These are phyloP conservation scores for Eumerus sabulonum DNA, from an alignment of 2,888 invertebrate genomes.

Conservation along the genomic window DNA sequence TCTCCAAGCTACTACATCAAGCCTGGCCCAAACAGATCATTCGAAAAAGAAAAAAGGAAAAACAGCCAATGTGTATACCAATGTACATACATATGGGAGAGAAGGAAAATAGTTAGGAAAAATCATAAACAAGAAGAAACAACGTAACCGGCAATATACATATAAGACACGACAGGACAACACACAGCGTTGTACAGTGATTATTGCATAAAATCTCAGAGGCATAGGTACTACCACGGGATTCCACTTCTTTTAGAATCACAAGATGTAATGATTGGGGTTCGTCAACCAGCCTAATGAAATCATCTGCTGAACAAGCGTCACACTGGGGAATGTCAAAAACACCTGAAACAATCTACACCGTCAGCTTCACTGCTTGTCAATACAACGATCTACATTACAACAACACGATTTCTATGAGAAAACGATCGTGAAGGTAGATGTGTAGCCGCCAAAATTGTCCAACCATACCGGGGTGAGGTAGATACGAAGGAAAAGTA, in stretches of 20 bases:
- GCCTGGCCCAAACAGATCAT: constrained; percentile 1
- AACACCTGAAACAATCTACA: constrained; percentile 51
- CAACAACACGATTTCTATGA: constrained; percentile 24
- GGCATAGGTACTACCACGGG: constrained; percentile 24
- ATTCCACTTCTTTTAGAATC: constrained; percentile 20
- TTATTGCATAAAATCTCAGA: constrained; percentile 41
- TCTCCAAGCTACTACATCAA: background rate
- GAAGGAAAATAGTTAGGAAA: constrained; percentile 45
- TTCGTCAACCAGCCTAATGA: constrained; percentile 2
- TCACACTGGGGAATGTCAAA: constrained; percentile 9
- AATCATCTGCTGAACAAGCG: background rate
- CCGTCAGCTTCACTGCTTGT: constrained; percentile 11
- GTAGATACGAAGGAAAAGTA: constrained; percentile 8
- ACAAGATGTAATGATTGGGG: background rate
- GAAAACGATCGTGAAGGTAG: constrained; percentile 21
- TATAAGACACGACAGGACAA: too few species aligned
- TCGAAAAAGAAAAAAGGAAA: background rate
- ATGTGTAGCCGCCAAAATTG: constrained; percentile 10
- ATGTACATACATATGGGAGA: constrained; percentile 11
- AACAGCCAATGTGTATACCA: constrained; percentile 4
- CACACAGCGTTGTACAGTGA: constrained; percentile 5
- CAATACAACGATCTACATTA: constrained; percentile 12
- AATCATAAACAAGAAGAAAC: constrained; percentile 50
- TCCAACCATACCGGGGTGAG: background rate
- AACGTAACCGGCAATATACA: constrained; percentile 21